Base-by-base conservation (phyloP, 2,113 vertebrate species). In the Columba livia region DNA sequence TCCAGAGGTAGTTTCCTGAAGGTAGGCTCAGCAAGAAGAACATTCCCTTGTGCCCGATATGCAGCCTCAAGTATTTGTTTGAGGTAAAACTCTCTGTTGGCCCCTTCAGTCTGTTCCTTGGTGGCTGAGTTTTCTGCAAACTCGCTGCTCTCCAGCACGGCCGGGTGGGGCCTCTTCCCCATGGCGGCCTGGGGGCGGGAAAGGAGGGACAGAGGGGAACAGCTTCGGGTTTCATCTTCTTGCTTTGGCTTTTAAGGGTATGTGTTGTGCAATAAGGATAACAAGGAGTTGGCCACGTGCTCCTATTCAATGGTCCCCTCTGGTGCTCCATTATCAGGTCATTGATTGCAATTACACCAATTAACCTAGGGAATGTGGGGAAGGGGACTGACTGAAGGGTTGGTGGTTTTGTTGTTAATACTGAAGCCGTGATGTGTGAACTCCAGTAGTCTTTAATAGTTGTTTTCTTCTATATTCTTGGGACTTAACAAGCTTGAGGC, bases 141-240 rank as follows among this genome's bases (percentile, higher is more conserved):
- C 12, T 28, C 5, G 0, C 5, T 60, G 25, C 20, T 7, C 44
- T 16, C 1, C 1, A 21, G 5, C 29, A 10, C 1, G 6, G 31
- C 56, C 7, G 34, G 11, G 34, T 1, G 1, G 7, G 21, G 32
- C 2, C 32, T 20, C 24, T 32, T 28, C 32, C 23, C 18, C 2
- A 0, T 0, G 2, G 8, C 1, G 9, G 3, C 1, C 26, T 11
- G 38, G 79, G 24, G 10, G 5, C 4, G 19, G 24, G 8, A 25
- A 31, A 6, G 4, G 3, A 26, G 0, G 0, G 0, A 12, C 0
- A 1, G 3, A 0, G 4, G 0, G 1, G 1, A 32, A 15, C 32
- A 72, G 0, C 2, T 26, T 16, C 14, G 17, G 38, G 7, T 67
- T 79, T 90, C 67, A 26, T 53, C 58, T 31, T 50, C 53, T 9